These are phyloP conservation scores for Antheraea yamamai DNA, from an alignment of 2,888 invertebrate species.

Conservation along the genomic window DNA sequence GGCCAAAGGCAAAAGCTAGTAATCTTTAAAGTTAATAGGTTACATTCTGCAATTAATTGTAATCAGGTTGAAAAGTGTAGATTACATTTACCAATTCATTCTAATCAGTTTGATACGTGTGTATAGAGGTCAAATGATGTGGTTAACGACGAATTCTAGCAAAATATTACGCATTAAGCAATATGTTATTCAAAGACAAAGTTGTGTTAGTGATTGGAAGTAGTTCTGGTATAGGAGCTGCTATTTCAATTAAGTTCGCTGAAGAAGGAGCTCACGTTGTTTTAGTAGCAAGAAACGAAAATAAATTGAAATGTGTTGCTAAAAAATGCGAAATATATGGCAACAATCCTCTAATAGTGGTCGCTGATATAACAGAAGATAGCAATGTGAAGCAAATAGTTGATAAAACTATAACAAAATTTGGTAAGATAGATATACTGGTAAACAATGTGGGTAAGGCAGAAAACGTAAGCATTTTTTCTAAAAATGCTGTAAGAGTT, in stretches of 20 bases:
- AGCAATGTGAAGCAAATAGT: constrained; percentile 35
- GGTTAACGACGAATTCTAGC: not conserved
- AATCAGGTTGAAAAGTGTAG: no score
- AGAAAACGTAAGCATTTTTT: constrained; percentile 26
- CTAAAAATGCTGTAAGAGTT: constrained; percentile 32
- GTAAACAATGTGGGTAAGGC: constrained; percentile 48
- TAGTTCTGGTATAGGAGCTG: constrained; percentile 46
- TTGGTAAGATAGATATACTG: constrained; percentile 45
- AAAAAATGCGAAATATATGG: constrained; percentile 32
- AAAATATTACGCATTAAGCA: not conserved
- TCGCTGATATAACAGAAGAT: constrained; percentile 43
- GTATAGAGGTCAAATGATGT: not conserved
- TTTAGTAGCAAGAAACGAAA: constrained; percentile 43
- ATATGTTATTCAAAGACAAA: constrained; percentile 45
- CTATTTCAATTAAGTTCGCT: constrained; percentile 39
- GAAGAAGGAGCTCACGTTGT: constrained; percentile 41
- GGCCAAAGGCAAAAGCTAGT: not conserved
- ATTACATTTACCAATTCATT: not conserved
- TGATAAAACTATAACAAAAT: constrained; percentile 36
- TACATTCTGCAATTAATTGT: no score
- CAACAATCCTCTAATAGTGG: constrained; percentile 33
- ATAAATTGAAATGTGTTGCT: constrained; percentile 35
- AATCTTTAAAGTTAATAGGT: not conserved
- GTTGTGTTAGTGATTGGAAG: constrained; percentile 48
- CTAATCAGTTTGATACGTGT: not conserved